Percentiles rank a stretch among this genome's conserved stretches.
These are phyloP conservation scores for Syndactyla subalaris DNA, from an alignment of 2,797 vertebrate species.

Conservation along the genomic window DNA sequence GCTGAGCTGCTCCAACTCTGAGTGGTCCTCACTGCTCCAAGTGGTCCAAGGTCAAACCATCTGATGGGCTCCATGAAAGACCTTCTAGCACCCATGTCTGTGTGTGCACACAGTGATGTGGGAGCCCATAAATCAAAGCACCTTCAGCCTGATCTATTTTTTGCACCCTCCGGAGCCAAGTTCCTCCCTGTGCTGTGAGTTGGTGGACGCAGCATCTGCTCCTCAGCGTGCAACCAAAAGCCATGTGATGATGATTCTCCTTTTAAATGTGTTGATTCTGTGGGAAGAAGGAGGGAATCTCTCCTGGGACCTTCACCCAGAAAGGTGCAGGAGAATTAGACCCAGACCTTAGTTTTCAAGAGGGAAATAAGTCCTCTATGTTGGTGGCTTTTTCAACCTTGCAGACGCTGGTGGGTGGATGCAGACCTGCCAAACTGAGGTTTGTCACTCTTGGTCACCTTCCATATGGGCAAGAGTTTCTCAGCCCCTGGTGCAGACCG, in stretches of 20 bases:
- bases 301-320: not conserved
- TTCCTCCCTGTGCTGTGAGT: not conserved
- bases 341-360: not conserved
- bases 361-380: not conserved
- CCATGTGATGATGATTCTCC: not conserved
- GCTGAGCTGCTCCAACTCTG: not conserved
- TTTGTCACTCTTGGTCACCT: not conserved
- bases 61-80: not conserved
- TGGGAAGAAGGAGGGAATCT: not conserved
- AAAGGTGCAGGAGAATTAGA: not conserved
- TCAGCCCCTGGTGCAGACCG: not conserved
- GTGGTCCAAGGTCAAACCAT: not conserved
- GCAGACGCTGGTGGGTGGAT: not conserved
- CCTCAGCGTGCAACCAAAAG: not conserved
- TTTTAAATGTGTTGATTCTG: not conserved
- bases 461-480: not conserved
- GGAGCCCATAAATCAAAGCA: not conserved
- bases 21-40: not conserved
- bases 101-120: not conserved
- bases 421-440: not conserved
- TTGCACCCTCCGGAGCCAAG: not conserved
- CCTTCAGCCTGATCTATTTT: slow-evolving; percentile 15
- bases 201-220: slow-evolving; percentile 31
- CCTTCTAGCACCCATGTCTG: accelerated
- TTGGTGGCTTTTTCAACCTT: not conserved